phyloP scores from a whole-genome alignment of 2,888 invertebrate genomes.

The Coremacera marginata region DNA sequence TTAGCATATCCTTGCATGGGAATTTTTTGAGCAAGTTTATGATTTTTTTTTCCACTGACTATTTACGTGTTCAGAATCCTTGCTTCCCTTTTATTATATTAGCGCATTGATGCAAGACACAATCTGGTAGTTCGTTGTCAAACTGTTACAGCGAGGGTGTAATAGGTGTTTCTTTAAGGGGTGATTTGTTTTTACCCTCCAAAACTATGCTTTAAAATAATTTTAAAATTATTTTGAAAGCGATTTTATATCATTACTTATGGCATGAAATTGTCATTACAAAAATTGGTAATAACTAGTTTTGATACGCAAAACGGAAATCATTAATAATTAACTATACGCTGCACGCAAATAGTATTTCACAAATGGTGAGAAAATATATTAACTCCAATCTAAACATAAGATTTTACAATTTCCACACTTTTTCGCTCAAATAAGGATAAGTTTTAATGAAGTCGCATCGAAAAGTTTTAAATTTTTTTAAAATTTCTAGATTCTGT shows the following conservation, averaged over 20 bases:
- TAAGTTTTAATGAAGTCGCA: no score
- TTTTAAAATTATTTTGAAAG: neutral
- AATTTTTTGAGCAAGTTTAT: conserved; percentile 40
- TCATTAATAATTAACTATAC: neutral
- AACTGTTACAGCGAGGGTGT: neutral
- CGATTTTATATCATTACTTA: neutral
- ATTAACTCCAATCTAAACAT: no score
- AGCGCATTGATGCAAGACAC: conserved; percentile 36
- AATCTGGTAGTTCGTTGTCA: conserved; percentile 35
- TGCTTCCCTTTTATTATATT: conserved; percentile 20
- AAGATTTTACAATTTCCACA: no score
- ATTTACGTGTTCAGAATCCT: conserved; percentile 41
- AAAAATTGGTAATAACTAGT: neutral
- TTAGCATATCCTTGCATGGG: conserved; percentile 45
- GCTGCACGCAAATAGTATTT: neutral
- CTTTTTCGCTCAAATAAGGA: no score
- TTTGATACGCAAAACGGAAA: neutral
- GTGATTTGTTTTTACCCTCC: neutral
- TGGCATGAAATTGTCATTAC: neutral
- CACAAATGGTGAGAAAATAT: no score
- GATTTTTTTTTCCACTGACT: conserved; percentile 21
- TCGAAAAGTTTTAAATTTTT: no score
- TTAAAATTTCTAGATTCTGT: no score
- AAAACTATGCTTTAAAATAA: neutral
- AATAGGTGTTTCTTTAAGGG: neutral